Conservation (phyloP, 2,888 invertebrate species). For the Mythimna pallens region DNA sequence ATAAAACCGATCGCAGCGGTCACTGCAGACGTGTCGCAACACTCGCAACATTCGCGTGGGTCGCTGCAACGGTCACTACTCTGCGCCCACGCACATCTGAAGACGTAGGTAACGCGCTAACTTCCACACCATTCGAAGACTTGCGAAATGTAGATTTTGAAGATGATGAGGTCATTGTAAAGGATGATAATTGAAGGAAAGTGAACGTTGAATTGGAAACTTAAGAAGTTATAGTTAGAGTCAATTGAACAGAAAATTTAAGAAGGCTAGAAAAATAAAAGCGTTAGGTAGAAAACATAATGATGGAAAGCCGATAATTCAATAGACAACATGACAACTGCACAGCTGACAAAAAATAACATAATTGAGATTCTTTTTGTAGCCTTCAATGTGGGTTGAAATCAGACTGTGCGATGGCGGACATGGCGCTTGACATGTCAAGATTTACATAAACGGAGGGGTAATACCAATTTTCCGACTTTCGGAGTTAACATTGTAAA, state of each 20-base stretch:
- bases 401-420: not conserved
- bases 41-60: conserved; percentile 67
- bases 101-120: conserved; percentile 54
- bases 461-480: conserved; percentile 19
- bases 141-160: conserved; percentile 44
- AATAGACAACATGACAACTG: conserved; percentile 16
- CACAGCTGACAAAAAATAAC: not conserved
- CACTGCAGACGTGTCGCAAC: conserved; percentile 69
- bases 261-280: conserved; percentile 25
- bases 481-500: conserved; percentile 36
- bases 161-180: conserved; percentile 26
- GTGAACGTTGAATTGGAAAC: conserved; percentile 23
- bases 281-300: conserved; percentile 13
- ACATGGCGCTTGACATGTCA: not conserved
- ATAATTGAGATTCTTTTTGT: not conserved
- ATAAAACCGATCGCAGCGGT: conserved; percentile 60
- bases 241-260: conserved; percentile 42
- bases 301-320: conserved; percentile 34
- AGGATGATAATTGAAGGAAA: conserved; percentile 33
- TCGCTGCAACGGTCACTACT: conserved; percentile 71
- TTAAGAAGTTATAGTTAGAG: conserved; percentile 15
- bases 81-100: conserved; percentile 64
- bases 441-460: conserved; percentile 17
- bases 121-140: conserved; percentile 33
- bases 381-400: not conserved